Conservation (phyloP, 1,140 invertebrate species). For the Sycophaga agraensis region DNA sequence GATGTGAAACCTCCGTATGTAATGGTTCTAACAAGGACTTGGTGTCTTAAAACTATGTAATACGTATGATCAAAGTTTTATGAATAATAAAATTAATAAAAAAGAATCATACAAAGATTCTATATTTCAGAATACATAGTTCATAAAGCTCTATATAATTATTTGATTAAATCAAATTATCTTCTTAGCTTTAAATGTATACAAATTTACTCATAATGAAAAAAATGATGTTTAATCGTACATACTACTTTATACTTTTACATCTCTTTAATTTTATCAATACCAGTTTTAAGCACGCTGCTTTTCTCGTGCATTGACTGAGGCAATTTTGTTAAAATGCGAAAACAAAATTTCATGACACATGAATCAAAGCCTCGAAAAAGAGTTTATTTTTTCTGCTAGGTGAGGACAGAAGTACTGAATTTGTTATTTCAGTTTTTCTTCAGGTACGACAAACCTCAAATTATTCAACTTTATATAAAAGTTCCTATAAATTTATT, state of each 20-base stretch:
- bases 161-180: too few relatives aligned
- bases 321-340: not conserved
- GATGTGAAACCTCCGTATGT: slow-evolving; percentile 6
- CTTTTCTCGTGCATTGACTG: slow-evolving; percentile 4
- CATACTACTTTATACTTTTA: too few relatives aligned
- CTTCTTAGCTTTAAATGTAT: too few relatives aligned
- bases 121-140: too few relatives aligned
- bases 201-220: too few relatives aligned
- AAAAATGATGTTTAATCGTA: too few relatives aligned
- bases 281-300: not conserved
- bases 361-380: not conserved
- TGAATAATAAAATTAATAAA: too few relatives aligned
- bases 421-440: slow-evolving; percentile 3
- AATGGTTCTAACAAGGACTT: too few relatives aligned
- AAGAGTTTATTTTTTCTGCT: slow-evolving; percentile 7
- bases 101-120: too few relatives aligned
- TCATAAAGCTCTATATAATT: too few relatives aligned
- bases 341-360: not conserved
- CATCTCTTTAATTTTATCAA: not conserved
- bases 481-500: slow-evolving; percentile 24
- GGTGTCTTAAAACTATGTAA: too few relatives aligned
- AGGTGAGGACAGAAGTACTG: not conserved
- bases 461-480: slow-evolving; percentile 8
- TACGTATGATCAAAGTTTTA: too few relatives aligned
- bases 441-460: slow-evolving; percentile 8